Evolutionary conservation across 1,140 invertebrate species (phyloP), one percentile per base, ranked within the genome.

Genomic region (Ladona fulva): DNA sequence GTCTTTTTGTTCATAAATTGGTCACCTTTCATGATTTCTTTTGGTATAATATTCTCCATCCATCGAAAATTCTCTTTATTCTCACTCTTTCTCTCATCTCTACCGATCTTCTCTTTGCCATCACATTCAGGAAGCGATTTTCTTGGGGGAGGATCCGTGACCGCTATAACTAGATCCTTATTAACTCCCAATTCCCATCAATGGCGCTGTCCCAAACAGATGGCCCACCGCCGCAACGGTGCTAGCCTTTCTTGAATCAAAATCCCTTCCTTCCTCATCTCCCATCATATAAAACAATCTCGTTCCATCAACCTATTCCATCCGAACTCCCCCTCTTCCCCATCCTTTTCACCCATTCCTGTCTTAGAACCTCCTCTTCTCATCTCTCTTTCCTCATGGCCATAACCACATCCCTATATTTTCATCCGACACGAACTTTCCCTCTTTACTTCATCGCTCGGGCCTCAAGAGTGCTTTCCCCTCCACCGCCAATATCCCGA

Each of bases 121-220:
- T n/a, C n/a, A n/a, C n/a, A 66, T 66, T 66, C 52, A 66, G 52
- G 14, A 22, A 66, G 52, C 52, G 16, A 66, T 16, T 22, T 22
- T 66, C 52, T 5, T 52, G 52, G 52, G 52, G 52, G n/a, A 16
- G 16, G 52, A 16, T 66, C 52, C 52, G 52, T 66, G 52, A 66
- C 52, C n/a, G 52, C 52, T 66, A 66, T 66, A 66, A 66, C 52
- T 66, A 66, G 52, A 66, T 19, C 52, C 52, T 66, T 66, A 66
- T 66, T 66, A 66, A 3, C 52, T 66, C 52, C 52, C 52, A 37
- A 66, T 66, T 66, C 52, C 52, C 52, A 66, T 66, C 52, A 66
- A 66, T 66, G 52, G 52, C n/a, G 3, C 16, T 22, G 52, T 66
- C 52, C 52, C 52, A 66, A 66, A 66, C 52, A 66, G 52, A 66